Evolutionary conservation across 2,113 vertebrate genomes (phyloP).

Genomic region (Arvicanthis niloticus): DNA sequence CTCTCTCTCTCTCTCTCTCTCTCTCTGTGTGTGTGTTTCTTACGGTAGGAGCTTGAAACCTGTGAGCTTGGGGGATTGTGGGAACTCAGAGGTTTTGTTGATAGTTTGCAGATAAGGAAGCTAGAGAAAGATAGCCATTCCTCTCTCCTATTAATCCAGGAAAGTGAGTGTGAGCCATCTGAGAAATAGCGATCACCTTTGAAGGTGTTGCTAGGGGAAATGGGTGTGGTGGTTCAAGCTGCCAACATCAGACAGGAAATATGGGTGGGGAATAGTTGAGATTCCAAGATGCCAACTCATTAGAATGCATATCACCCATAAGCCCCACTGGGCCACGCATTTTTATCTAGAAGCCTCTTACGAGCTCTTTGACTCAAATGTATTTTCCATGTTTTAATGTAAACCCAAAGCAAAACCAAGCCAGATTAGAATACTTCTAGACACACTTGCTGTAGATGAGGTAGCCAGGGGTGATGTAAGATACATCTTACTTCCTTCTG

Average conservation of each 20-base stretch:
- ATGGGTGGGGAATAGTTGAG: neutral
- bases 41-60: neutral
- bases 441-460: neutral
- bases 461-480: neutral
- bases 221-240: neutral
- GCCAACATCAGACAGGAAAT: slow-evolving; percentile 4
- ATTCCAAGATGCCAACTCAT: slow-evolving; percentile 47
- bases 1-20: too few relatives aligned
- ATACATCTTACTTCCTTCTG: neutral
- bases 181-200: neutral
- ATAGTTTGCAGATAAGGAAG: neutral
- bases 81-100: neutral
- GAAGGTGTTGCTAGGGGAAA: neutral
- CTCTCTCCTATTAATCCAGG: too few relatives aligned
- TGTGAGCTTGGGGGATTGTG: neutral
- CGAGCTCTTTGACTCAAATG: neutral
- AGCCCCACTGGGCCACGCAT: neutral
- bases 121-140: neutral
- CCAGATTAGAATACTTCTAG: slow-evolving; percentile 11
- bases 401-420: slow-evolving; percentile 12
- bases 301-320: neutral
- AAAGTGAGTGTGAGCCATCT: neutral
- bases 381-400: neutral
- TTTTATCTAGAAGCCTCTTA: neutral
- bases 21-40: too few relatives aligned